A percentile compares a stretch with the other conserved stretches of the same genome.
Evolutionary conservation across 2,113 vertebrate species (phyloP).

Genomic region (Vulpes vulpes): DNA sequence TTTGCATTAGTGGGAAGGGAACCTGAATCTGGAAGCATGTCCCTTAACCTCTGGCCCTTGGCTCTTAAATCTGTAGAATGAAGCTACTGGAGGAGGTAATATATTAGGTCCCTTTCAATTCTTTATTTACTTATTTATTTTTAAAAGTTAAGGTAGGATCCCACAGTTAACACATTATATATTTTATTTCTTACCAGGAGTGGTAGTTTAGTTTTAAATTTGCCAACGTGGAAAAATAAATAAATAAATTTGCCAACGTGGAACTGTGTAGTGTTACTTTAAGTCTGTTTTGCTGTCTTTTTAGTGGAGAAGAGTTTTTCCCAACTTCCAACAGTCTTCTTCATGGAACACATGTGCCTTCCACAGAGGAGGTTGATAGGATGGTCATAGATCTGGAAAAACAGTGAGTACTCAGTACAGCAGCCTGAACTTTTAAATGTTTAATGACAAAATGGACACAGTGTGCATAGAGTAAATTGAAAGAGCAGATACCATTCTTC

Average conservation of each 20-base stretch:
- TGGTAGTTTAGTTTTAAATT: neutral
- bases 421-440: neutral
- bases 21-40: neutral
- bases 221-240: neutral
- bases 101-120: neutral
- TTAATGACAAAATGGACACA: neutral
- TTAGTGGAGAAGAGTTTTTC: conserved; percentile 95
- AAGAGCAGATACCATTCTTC: neutral
- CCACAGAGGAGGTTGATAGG: conserved; percentile 93
- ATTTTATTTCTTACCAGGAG: neutral
- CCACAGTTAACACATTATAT: neutral
- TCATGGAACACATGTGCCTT: conserved; percentile 95
- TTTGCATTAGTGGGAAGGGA: neutral
- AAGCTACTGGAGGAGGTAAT: neutral
- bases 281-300: neutral
- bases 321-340: conserved; percentile 96
- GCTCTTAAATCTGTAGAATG: neutral
- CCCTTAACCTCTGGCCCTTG: neutral
- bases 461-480: neutral
- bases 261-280: neutral
- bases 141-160: neutral
- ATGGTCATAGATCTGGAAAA: conserved; percentile 98
- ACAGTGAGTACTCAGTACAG: conserved; percentile 90
- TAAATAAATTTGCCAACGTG: neutral
- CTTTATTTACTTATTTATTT: neutral